Conservation (phyloP, 2,888 invertebrate genomes). For the Leptinotarsa rubiginosa region DNA sequence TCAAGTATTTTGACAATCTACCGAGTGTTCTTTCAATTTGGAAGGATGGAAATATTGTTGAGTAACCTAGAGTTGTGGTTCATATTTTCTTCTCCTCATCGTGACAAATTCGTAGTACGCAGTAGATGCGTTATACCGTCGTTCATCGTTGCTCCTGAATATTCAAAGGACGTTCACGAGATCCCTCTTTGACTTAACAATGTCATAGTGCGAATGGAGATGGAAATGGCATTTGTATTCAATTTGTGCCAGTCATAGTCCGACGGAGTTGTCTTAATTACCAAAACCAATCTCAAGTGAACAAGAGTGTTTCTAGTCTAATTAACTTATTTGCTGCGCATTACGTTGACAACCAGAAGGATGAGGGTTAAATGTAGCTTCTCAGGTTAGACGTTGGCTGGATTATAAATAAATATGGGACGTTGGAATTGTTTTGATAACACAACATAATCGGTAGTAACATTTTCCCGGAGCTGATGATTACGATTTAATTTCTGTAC, state of each 20-base stretch:
- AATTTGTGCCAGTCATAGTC: slow-evolving; percentile 19
- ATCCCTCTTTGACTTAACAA: slow-evolving; percentile 9
- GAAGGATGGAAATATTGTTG: no score
- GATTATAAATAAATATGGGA: background rate
- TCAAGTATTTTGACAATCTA: no score
- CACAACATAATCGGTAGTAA: no score
- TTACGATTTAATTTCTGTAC: no score
- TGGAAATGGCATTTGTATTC: slow-evolving; percentile 16
- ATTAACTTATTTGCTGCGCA: slow-evolving; percentile 4
- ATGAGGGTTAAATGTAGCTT: background rate
- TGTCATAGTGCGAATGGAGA: slow-evolving; percentile 10
- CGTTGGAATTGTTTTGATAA: background rate
- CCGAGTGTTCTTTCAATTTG: no score
- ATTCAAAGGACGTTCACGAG: slow-evolving; percentile 1
- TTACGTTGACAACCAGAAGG: slow-evolving; percentile 3
- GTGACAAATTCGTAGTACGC: background rate
- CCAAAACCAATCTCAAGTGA: slow-evolving; percentile 18
- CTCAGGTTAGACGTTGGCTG: background rate
- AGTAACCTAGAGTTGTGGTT: no score
- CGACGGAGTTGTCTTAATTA: slow-evolving; percentile 12
- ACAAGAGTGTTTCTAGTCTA: slow-evolving; percentile 11
- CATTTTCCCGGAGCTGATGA: no score
- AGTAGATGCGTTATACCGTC: background rate
- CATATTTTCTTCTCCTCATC: background rate
- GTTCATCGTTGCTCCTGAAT: slow-evolving; percentile 2